Evolutionary conservation across 2,888 invertebrate genomes (phyloP).

Genomic region (Selenia dentaria): DNA sequence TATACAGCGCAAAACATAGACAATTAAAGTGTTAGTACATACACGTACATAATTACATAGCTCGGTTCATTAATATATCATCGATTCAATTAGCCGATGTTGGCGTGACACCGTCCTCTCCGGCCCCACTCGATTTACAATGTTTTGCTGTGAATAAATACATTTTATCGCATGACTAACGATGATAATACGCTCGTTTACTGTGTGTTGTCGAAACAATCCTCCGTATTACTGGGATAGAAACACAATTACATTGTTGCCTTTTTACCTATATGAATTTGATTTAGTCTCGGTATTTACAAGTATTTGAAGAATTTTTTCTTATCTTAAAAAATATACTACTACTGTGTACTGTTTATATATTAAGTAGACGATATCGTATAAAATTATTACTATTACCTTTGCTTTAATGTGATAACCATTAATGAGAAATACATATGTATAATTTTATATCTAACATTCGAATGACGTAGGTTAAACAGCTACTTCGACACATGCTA

Average conservation of each 20-base stretch:
- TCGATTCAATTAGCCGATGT: conserved; percentile 44
- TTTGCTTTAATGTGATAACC: too few species aligned
- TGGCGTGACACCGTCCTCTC: conserved; percentile 37
- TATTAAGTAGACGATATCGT: too few species aligned
- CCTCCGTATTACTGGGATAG: too few species aligned
- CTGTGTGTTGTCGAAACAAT: not conserved
- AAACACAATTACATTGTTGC: too few species aligned
- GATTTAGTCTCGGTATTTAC: too few species aligned
- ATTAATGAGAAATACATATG: too few species aligned
- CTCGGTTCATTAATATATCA: conserved; percentile 43
- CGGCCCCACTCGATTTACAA: conserved; percentile 12
- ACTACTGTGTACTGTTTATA: too few species aligned
- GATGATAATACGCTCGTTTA: conserved; percentile 7
- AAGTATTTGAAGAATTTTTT: too few species aligned
- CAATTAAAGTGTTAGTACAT: conserved; percentile 26
- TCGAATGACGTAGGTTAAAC: conserved; percentile 18
- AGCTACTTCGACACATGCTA: conserved; percentile 3
- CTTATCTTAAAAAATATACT: too few species aligned
- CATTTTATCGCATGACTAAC: conserved; percentile 27
- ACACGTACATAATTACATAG: conserved; percentile 28
- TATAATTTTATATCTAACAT: not conserved
- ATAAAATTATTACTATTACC: too few species aligned
- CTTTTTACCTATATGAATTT: too few species aligned
- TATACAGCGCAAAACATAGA: conserved; percentile 14
- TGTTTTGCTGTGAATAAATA: conserved; percentile 17